Evolutionary conservation across 2,888 invertebrate genomes (phyloP).

Genomic region (Mantis religiosa): DNA sequence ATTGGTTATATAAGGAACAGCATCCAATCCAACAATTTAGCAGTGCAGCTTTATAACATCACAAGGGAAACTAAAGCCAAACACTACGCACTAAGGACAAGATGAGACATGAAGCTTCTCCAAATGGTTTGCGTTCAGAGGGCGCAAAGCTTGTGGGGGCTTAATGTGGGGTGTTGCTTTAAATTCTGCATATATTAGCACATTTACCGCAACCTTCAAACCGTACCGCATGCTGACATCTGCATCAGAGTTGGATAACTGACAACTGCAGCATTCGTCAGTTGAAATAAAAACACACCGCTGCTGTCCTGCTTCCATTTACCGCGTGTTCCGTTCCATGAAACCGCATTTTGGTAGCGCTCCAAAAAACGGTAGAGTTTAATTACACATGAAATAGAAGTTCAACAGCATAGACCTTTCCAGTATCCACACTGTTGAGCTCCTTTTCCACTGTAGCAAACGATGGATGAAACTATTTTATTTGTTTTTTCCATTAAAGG

Average conservation of each 20-base stretch:
- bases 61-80: too few species aligned
- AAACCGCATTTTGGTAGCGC: neutral
- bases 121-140: neutral
- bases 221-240: neutral
- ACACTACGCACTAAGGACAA: neutral
- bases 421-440: neutral
- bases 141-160: too few species aligned
- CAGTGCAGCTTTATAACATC: too few species aligned
- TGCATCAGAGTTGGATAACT: neutral
- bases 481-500: neutral
- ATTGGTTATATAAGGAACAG: too few species aligned
- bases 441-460: neutral
- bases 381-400: neutral
- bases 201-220: neutral
- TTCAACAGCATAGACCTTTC: neutral
- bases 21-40: too few species aligned
- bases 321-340: neutral
- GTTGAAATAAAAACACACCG: neutral
- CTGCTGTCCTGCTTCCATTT: neutral
- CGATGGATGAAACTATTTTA: neutral
- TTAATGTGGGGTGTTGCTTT: neutral
- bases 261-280: neutral
- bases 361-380: neutral
- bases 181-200: neutral
- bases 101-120: neutral